Percentiles rank a stretch among this genome's conserved stretches.
These are phyloP conservation scores for Odontocolon sp. DNA, from an alignment of 2,888 invertebrate species.

Conservation along the genomic window DNA sequence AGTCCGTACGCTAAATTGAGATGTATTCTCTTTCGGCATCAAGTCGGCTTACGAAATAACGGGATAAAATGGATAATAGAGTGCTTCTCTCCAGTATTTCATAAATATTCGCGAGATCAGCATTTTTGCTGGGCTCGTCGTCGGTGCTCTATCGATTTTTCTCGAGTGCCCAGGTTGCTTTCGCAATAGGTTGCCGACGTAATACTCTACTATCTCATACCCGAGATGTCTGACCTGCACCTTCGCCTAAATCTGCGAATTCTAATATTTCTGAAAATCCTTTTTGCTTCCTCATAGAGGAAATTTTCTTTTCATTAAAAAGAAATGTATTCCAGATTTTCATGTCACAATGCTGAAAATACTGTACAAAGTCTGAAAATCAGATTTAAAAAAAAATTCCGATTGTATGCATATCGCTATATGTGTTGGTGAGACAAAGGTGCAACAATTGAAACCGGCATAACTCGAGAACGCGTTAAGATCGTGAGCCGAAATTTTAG, in stretches of 20 bases:
- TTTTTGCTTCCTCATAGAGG: too few relatives aligned
- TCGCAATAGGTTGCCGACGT: slow-evolving; percentile 10
- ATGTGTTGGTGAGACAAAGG: too few relatives aligned
- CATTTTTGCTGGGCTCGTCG: slow-evolving; percentile 33
- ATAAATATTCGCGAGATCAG: slow-evolving; percentile 51
- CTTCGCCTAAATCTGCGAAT: slow-evolving; percentile 14
- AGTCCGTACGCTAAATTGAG: neutral
- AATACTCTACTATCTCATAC: slow-evolving; percentile 27
- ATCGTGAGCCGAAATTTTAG: too few relatives aligned
- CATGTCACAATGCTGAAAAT: too few relatives aligned
- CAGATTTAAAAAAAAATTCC: too few relatives aligned
- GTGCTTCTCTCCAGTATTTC: slow-evolving; percentile 23
- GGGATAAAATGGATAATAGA: slow-evolving; percentile 32
- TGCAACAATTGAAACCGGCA: too few relatives aligned
- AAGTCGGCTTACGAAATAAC: neutral
- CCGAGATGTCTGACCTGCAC: neutral
- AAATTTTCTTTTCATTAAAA: too few relatives aligned
- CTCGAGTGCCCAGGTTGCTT: slow-evolving; percentile 24
- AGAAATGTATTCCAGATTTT: too few relatives aligned
- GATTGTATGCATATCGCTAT: too few relatives aligned
- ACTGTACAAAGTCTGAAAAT: too few relatives aligned
- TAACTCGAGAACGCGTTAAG: too few relatives aligned
- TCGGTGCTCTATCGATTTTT: slow-evolving; percentile 48
- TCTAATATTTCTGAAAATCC: neutral
- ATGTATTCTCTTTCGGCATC: slow-evolving; percentile 1